Evolutionary conservation across 2,797 vertebrate genomes (phyloP).

Genomic region (Erithacus rubecula): DNA sequence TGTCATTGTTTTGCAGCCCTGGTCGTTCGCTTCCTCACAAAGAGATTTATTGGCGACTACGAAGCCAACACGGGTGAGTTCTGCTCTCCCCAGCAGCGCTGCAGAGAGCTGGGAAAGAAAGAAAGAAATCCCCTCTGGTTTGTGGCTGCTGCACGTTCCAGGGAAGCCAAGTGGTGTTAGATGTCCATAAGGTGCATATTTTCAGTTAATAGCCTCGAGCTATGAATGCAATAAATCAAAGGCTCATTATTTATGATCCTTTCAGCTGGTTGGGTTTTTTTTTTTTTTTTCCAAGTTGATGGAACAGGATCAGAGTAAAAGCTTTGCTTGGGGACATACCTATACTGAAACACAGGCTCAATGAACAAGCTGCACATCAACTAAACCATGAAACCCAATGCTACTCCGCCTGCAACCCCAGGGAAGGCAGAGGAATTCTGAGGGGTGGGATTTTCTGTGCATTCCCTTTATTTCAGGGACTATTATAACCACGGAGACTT

Average conservation of each 20-base stretch:
- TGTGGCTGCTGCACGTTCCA: not conserved
- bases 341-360: not conserved
- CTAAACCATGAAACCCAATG: not conserved
- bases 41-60: conserved; percentile 94
- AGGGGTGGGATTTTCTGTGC: not conserved
- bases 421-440: conserved; percentile 16
- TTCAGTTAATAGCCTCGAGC: conserved; percentile 52
- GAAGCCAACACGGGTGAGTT: conserved; percentile 92
- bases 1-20: conserved; percentile 79
- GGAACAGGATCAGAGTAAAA: conserved; percentile 41
- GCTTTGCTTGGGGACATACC: conserved; percentile 19
- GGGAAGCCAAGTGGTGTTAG: conserved; percentile 22
- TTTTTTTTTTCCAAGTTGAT: rapidly evolving
- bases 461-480: not conserved
- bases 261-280: not conserved
- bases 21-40: conserved; percentile 91
- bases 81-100: not conserved
- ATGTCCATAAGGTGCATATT: conserved; percentile 58
- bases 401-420: not conserved
- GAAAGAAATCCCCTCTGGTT: not conserved
- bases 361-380: not conserved
- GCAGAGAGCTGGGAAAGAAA: not conserved
- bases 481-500: not conserved
- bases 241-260: conserved; percentile 38
- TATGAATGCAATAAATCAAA: conserved; percentile 57